Conservation (phyloP, 1,140 invertebrate species). For the Pseudobourletiella spinata region DNA sequence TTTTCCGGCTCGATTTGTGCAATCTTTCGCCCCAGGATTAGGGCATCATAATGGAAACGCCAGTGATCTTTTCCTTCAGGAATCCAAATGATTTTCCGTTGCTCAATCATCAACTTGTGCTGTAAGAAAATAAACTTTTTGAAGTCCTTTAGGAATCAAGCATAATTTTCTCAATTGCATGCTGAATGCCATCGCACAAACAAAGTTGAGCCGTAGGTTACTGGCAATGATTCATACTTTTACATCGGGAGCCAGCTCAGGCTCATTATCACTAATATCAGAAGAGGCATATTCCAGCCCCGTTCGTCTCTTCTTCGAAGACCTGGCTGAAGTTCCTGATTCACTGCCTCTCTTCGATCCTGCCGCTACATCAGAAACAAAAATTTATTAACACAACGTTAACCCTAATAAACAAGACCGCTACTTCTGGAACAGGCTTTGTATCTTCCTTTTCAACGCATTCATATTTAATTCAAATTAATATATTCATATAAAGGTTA, state of each 20-base stretch:
- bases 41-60: conserved; percentile 16
- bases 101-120: not conserved
- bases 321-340: not conserved
- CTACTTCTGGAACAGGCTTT: too few species aligned
- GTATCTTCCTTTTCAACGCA: too few species aligned
- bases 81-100: not conserved
- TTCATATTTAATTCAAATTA: not conserved
- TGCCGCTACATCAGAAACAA: not conserved
- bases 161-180: too few species aligned
- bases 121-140: too few species aligned
- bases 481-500: not conserved
- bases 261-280: not conserved
- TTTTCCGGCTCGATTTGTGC: conserved; percentile 9
- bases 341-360: not conserved
- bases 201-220: not conserved
- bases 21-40: conserved; percentile 20
- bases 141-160: not conserved
- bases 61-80: not conserved
- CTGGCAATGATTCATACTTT: not conserved
- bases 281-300: not conserved
- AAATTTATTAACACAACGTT: not conserved
- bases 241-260: not conserved
- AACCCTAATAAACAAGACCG: too few species aligned
- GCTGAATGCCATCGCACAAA: too few species aligned
- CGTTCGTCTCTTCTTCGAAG: not conserved